Conservation (phyloP, 2,113 vertebrate genomes). For the Periophthalmodon schlosseri region DNA sequence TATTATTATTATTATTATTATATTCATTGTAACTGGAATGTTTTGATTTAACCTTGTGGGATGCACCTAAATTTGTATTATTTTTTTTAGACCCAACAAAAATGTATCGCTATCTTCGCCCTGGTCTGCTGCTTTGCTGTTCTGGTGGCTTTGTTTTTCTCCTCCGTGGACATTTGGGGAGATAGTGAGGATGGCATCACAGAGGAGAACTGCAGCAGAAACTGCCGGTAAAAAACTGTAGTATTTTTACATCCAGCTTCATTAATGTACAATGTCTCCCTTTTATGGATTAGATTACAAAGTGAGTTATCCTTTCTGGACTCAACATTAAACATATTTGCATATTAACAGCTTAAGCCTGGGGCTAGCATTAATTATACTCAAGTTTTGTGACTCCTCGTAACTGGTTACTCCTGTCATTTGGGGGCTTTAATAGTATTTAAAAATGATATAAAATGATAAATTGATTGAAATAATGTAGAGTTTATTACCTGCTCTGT, state of each 20-base stretch:
- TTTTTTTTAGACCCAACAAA: conserved; percentile 88
- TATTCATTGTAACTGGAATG: neutral
- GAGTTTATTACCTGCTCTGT: neutral
- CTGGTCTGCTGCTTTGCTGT: conserved; percentile 93
- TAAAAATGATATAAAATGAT: neutral
- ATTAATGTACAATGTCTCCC: neutral
- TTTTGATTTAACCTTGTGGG: too few species aligned
- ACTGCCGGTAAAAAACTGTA: conserved; percentile 85
- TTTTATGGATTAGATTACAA: neutral
- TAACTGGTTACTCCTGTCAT: neutral
- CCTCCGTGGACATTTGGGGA: conserved; percentile 91
- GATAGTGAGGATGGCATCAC: conserved; percentile 90
- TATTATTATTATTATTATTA: too few species aligned
- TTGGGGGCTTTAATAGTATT: neutral
- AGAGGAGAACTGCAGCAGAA: conserved; percentile 91
- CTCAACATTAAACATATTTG: neutral
- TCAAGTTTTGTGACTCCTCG: neutral
- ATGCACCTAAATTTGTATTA: neutral
- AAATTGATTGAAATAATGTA: neutral
- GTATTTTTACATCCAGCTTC: neutral
- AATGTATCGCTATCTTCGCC: conserved; percentile 93
- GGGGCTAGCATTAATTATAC: neutral
- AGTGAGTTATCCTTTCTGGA: neutral
- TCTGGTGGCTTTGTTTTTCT: conserved; percentile 90
- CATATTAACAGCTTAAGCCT: neutral